Evolutionary conservation across 2,888 invertebrate genomes (phyloP).

Genomic region (Ecliptopera silaceata): DNA sequence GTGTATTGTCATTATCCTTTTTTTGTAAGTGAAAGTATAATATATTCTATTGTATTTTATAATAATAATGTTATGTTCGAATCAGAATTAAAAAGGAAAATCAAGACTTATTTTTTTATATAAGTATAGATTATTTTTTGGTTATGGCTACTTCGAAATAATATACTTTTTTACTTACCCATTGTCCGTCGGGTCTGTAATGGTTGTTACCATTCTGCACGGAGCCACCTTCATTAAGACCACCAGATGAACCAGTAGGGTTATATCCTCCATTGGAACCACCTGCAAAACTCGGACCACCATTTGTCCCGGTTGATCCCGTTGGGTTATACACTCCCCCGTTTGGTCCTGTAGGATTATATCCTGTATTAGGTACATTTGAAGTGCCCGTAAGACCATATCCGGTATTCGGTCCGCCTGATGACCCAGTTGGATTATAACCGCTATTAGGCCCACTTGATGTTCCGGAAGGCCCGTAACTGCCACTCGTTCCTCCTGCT

Average conservation of each 20-base stretch:
- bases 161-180: slow-evolving; percentile 42
- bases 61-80: too few species aligned
- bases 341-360: neutral
- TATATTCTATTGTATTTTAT: too few species aligned
- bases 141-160: too few species aligned
- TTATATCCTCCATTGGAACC: slow-evolving; percentile 4
- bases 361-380: neutral
- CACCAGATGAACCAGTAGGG: slow-evolving; percentile 1
- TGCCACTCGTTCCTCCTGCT: slow-evolving; percentile 5
- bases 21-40: too few species aligned
- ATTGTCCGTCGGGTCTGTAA: slow-evolving; percentile 36
- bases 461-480: neutral
- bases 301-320: neutral
- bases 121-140: too few species aligned
- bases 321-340: neutral
- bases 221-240: slow-evolving; percentile 10
- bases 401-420: neutral
- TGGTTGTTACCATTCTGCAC: slow-evolving; percentile 8
- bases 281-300: neutral
- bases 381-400: neutral
- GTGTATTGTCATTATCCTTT: too few species aligned
- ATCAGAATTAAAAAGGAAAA: too few species aligned
- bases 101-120: too few species aligned
- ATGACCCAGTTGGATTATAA: neutral
- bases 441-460: slow-evolving; percentile 5